Base-by-base conservation (phyloP, 2,888 invertebrate genomes). In the Eupithecia subumbrata region DNA sequence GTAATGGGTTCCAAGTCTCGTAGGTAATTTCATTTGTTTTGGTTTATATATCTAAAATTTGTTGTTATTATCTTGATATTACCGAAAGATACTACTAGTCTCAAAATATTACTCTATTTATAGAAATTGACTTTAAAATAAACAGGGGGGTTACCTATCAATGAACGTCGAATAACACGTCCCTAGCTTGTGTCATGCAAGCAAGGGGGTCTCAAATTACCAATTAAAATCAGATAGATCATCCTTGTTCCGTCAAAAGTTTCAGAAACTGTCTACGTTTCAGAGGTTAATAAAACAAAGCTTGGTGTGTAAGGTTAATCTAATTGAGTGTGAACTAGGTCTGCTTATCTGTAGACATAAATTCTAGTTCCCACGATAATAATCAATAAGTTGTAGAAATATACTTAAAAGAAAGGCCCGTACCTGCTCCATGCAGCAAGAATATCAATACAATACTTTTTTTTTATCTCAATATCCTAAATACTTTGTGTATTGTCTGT, bases 401-500 rank as follows among this genome's bases (percentile, higher is more conserved):
- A 73, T 68, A 25, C 63, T 68, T 71, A 66, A 72, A 70, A 76
- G 56, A 76, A 73, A 70, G 72, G 37, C 18, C 16, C 34, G 37
- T 76, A 71, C 73, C 73, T 76, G 73, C 68, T 73, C 22, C 22
- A 60, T 14, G 25, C n/a, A 60, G 5, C 22, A 14, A 5, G 12
- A 25, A 60, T 60, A 60, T 69, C 56, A 56, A 68, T 71, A 74
- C 69, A 76, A 52, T 73, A 60, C 70, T 30, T 66, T 48, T 66
- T 48, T 67, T 69, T 73, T 71, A 68, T 56, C 64, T 60, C 56
- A n/a, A 70, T 71, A 69, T 71, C 70, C 56, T 64, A 68, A 76
- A 71, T 76, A 76, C 76, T 18, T 71, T 66, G 22, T 60, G 60
- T 74, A 69, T 63, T 71, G 52, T 69, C 16, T 71, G 72, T 73